Conservation (phyloP, 2,888 invertebrate genomes). For the Archips xylosteana region DNA sequence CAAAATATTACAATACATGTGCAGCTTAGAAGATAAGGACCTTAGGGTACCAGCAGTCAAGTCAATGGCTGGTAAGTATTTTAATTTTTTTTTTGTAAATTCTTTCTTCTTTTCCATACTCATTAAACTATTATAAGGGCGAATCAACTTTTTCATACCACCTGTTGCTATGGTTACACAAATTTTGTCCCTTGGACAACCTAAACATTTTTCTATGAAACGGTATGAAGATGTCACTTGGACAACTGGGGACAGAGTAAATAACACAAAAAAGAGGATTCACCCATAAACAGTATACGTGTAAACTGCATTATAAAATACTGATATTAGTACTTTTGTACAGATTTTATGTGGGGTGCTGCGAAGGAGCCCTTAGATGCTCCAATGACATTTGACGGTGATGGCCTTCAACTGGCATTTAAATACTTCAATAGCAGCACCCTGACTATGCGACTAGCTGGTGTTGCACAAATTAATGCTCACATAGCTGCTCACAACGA, state of each 20-base stretch:
- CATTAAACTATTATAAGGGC: too few relatives aligned
- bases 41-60: slow-evolving; percentile 94
- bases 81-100: neutral
- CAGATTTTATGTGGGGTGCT: slow-evolving; percentile 98
- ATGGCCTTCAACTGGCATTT: slow-evolving; percentile 96
- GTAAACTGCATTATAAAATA: neutral
- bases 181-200: too few relatives aligned
- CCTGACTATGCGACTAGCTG: slow-evolving; percentile 96
- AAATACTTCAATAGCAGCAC: slow-evolving; percentile 98
- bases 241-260: too few relatives aligned
- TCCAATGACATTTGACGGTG: slow-evolving; percentile 94
- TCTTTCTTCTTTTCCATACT: neutral
- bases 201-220: too few relatives aligned
- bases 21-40: slow-evolving; percentile 96
- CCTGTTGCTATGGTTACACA: too few relatives aligned
- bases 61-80: slow-evolving; percentile 93
- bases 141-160: too few relatives aligned
- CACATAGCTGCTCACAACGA: slow-evolving; percentile 97
- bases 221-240: too few relatives aligned
- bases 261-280: too few relatives aligned
- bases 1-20: slow-evolving; percentile 96
- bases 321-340: neutral
- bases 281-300: neutral
- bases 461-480: slow-evolving; percentile 97
- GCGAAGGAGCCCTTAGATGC: slow-evolving; percentile 96